Evolutionary conservation across 2,113 vertebrate species (phyloP), one percentile per base, ranked within the genome.

Genomic region (Tachysurus vachellii): DNA sequence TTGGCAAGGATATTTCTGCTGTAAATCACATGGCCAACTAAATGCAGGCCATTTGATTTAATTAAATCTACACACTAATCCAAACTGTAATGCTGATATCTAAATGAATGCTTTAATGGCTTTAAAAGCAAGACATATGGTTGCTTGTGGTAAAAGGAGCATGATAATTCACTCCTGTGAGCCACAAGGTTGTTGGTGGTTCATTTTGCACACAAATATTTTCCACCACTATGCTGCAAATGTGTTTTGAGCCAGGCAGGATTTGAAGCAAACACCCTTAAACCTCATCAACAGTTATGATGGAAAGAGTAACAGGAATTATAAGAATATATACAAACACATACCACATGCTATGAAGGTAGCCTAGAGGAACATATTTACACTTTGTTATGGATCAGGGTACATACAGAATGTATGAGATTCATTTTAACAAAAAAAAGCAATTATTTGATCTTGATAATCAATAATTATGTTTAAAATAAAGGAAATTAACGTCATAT

Each of bases 211-310:
- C 85, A 81, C 28, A 50, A 61, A 66, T 59, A 54, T 71, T 71
- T 81, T 56, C 85, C 23, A 66, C 76, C 76, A 54, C 61, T 68
- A 23, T 80, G 62, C 53, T 53, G 73, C 84, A 84, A 59, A 56
- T 75, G 83, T 82, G 77, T 82, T 80, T 56, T 61, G 77, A 56
- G 80, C 85, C 91, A 87, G 89, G 68, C 85, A 88, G 89, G 83
- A 91, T 92, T 89, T 91, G 70, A 89, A 89, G 88, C 12, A 36
- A 89, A 85, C 85, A 0, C 64, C 89, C 86, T 77, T 57, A 77
- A 89, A 89, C 62, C 87, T 73, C 66, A 13, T 85, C 53, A 31
- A 86, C 62, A 87, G 80, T 80, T 87, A 89, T 53, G 80, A 83
- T 86, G 87, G 87, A 86, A 91, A 89, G 85, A 83, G 68, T 31